Conservation (phyloP, 2,888 invertebrate species). For the Ectobius pallidus region DNA sequence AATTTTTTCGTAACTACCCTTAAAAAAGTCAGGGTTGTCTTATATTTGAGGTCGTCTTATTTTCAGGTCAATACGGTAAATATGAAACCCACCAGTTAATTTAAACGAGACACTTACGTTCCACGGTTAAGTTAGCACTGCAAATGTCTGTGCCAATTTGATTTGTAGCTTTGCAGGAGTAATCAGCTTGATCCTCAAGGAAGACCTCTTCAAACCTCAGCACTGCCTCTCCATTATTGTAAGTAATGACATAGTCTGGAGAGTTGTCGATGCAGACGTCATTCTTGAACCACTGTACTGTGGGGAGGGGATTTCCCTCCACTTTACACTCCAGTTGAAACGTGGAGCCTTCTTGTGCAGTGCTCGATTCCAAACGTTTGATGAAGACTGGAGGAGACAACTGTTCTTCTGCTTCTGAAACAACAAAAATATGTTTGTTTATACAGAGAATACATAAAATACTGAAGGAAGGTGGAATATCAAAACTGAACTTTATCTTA, state of each 20-base stretch:
- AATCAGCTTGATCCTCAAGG: conserved; percentile 71
- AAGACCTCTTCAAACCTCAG: conserved; percentile 72
- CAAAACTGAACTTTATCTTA: too few relatives aligned
- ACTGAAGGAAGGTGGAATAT: too few relatives aligned
- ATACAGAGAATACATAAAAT: too few relatives aligned
- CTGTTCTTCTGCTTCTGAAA: conserved; percentile 66
- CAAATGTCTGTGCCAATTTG: conserved; percentile 69
- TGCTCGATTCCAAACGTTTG: conserved; percentile 66
- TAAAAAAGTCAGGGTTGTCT: too few relatives aligned
- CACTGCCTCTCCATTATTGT: conserved; percentile 81
- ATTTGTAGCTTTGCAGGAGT: conserved; percentile 73
- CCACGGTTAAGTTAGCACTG: conserved; percentile 67
- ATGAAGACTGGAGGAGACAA: conserved; percentile 70
- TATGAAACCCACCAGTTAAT: too few relatives aligned
- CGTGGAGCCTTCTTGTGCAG: conserved; percentile 67
- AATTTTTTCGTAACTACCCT: too few relatives aligned
- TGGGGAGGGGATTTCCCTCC: conserved; percentile 76
- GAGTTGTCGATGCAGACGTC: conserved; percentile 72
- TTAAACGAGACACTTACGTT: conserved; percentile 73
- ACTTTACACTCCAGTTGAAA: conserved; percentile 73
- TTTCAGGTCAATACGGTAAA: too few relatives aligned
- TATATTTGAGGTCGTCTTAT: too few relatives aligned
- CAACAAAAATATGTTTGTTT: too few relatives aligned
- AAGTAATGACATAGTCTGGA: conserved; percentile 75
- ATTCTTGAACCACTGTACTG: conserved; percentile 80